phyloP scores from a whole-genome alignment of 2,113 vertebrate genomes.

The Muntiacus reevesi region DNA sequence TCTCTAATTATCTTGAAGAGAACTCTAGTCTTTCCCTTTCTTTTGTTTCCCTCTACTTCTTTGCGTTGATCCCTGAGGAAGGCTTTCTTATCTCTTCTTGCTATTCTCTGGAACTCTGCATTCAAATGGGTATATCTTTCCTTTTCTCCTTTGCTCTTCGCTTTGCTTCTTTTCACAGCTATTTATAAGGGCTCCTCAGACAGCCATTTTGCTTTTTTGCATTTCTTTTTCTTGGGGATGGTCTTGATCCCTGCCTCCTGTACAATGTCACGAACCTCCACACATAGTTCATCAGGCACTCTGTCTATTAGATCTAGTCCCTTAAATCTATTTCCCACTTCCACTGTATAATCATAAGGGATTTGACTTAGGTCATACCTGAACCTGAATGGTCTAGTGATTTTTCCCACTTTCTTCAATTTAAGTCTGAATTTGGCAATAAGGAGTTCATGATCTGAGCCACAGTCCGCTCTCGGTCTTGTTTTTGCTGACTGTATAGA shows the following conservation, averaged over 20 bases:
- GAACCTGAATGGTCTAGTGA: not conserved
- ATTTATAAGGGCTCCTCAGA: not conserved
- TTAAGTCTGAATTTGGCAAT: not conserved
- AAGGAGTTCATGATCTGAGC: not conserved
- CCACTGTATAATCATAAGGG: not conserved
- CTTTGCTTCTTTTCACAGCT: not conserved
- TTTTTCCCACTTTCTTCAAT: not conserved
- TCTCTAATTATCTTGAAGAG: not conserved
- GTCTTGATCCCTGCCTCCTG: not conserved
- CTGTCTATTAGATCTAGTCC: not conserved
- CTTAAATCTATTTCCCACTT: not conserved
- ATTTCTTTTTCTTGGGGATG: not conserved
- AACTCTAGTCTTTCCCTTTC: not conserved
- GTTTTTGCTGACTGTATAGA: not conserved
- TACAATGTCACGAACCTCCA: accelerated
- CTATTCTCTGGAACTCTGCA: not conserved
- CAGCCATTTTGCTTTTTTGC: not conserved
- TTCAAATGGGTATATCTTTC: not conserved
- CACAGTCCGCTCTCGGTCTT: not conserved
- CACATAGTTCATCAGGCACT: not conserved
- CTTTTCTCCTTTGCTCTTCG: not conserved
- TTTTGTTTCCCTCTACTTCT: not conserved
- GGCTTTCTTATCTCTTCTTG: not conserved
- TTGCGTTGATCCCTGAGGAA: not conserved
- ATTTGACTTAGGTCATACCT: not conserved